Base-by-base conservation (phyloP, 2,888 invertebrate species). In the Nephrotoma appendiculata region DNA sequence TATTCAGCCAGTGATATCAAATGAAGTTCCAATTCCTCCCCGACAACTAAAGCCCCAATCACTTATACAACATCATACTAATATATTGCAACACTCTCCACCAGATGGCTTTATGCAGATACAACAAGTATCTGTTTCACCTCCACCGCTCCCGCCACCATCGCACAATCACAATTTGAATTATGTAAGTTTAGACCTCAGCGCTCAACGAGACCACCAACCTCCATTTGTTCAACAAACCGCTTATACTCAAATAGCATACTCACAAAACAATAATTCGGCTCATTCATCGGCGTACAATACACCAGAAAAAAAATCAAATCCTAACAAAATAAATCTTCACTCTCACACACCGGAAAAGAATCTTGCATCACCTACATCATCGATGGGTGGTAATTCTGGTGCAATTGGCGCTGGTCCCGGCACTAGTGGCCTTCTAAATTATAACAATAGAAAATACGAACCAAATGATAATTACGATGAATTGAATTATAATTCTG, bases 401-500 rank as follows among this genome's bases (percentile, higher is more conserved):
- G 19, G 41, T n/a, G 31, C 57, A 41, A n/a, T 41, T 41, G 71
- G 71, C 9, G 19, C 31, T 31, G 31, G 31, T 9, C 71, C 71
- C 5, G n/a, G 71, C 31, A 31, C 71, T 4, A 71, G 71, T 9
- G 31, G 31, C 31, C 7, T 31, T 31, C 31, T 71, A 19, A 31
- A 7, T 4, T 71, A 71, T 71, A 71, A 52, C 5, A 52, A 52
- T 52, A 5, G 9, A 52, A 52, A 71, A 71, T 71, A 31, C 31
- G 52, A 52, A 42, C 86, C 41, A 15, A 52, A 57, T 6, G 52
- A 41, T 52, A 41, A 89, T 88, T 91, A 91, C 87, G 90, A 90
- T 88, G 89, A 90, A 88, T 89, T 90, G 87, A 90, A 90, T 89
- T 89, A 89, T 86, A 90, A 91, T 89, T 88, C 89, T 19, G 90